phyloP scores from a whole-genome alignment of 2,113 vertebrate genomes.

The Pollimyrus isidori region DNA sequence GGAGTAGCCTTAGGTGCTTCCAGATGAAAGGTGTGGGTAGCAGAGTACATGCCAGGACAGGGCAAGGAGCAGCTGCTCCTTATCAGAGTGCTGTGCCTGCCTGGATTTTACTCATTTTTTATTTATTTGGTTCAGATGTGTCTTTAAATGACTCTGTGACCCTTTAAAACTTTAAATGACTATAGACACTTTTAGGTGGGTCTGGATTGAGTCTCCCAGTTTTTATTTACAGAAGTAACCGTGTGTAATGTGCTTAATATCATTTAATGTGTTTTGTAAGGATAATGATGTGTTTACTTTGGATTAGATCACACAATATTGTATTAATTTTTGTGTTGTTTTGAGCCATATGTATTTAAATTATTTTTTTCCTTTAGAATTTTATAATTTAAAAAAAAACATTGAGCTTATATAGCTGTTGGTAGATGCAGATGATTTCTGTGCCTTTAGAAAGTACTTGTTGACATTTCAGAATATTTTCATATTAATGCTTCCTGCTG shows the following conservation, averaged over 20 bases:
- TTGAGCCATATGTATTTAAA: background rate
- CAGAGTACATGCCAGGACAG: background rate
- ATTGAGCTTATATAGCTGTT: background rate
- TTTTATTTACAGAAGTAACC: background rate
- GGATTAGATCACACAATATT: background rate
- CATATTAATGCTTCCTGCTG: background rate
- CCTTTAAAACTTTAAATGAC: background rate
- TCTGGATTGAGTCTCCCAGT: background rate
- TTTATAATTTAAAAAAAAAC: background rate
- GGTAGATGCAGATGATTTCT: background rate
- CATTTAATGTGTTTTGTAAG: background rate
- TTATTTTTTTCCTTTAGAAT: background rate
- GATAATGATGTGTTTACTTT: background rate
- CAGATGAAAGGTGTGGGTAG: background rate
- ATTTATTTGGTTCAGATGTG: background rate
- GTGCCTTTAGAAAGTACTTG: background rate
- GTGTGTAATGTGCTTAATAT: background rate
- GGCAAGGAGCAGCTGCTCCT: background rate
- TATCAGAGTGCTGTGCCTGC: background rate
- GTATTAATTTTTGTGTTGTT: background rate
- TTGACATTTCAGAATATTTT: background rate
- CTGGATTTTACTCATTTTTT: background rate
- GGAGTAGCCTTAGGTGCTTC: background rate
- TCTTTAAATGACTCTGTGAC: background rate
- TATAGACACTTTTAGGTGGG: background rate